These are phyloP conservation scores for Carapus acus DNA, from an alignment of 2,797 vertebrate genomes.

Conservation along the genomic window DNA sequence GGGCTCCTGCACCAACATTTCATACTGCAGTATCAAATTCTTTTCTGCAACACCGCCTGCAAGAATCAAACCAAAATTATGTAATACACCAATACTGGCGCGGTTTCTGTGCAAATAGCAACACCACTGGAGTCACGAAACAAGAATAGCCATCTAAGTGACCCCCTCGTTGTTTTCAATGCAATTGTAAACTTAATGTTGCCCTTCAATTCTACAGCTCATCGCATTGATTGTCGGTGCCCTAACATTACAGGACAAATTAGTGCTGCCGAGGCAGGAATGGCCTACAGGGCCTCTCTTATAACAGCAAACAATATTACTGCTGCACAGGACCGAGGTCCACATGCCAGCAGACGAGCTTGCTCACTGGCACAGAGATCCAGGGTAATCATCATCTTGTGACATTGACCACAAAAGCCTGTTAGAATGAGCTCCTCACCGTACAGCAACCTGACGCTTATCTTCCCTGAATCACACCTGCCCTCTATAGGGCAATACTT, in stretches of 20 bases:
- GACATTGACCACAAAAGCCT: neutral
- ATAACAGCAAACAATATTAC: slow-evolving; percentile 48
- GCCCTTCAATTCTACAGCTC: too few species aligned
- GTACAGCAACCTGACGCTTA: neutral
- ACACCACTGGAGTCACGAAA: too few species aligned
- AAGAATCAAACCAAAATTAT: too few species aligned
- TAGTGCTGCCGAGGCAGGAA: slow-evolving; percentile 29
- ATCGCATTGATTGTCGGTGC: neutral
- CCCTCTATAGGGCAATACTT: neutral
- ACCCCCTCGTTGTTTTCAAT: too few species aligned
- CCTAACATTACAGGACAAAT: neutral
- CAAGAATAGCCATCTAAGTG: too few species aligned
- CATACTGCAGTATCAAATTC: too few species aligned
- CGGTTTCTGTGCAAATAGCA: too few species aligned
- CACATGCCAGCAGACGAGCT: slow-evolving; percentile 48
- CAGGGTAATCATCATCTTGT: slow-evolving; percentile 5
- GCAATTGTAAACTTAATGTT: too few species aligned
- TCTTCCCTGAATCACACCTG: neutral
- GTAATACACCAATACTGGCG: too few species aligned
- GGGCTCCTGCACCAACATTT: slow-evolving; percentile 18
- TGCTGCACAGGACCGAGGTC: slow-evolving; percentile 43
- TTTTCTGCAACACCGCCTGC: too few species aligned
- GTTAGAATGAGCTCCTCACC: neutral
- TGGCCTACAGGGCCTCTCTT: slow-evolving; percentile 52
- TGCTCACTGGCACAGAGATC: slow-evolving; percentile 15